These are phyloP conservation scores for Anthopleura xanthogrammica DNA, from an alignment of 92 coral and sea anemone species.

Conservation along the genomic window DNA sequence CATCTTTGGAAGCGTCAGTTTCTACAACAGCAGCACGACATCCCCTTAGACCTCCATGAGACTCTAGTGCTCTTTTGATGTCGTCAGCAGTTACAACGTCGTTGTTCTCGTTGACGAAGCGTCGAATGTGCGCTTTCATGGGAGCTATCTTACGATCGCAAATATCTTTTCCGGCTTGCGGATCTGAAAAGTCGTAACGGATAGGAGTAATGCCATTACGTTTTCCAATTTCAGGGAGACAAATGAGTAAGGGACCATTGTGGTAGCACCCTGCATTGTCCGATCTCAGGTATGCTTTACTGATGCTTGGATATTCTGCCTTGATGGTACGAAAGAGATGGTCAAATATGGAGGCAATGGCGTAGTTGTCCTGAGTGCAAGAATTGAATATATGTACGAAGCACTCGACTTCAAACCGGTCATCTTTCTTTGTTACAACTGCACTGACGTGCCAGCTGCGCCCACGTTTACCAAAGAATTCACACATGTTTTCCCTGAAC, in stretches of 20 bases:
- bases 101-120: background rate
- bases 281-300: conserved; percentile 25
- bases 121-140: background rate
- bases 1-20: background rate
- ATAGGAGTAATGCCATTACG: conserved; percentile 17
- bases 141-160: background rate
- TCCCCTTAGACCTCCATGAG: background rate
- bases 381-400: conserved; percentile 41
- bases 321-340: conserved; percentile 41
- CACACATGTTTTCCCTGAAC: conserved; percentile 41
- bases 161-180: background rate
- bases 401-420: conserved; percentile 31
- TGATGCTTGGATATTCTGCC: conserved; percentile 32
- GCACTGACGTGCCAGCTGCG: conserved; percentile 58
- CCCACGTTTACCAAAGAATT: conserved; percentile 44
- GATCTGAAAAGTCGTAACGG: too few relatives aligned
- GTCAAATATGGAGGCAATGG: conserved; percentile 30
- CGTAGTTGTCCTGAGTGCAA: conserved; percentile 3
- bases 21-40: background rate
- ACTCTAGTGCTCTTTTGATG: background rate
- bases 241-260: conserved; percentile 24
- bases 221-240: conserved; percentile 19
- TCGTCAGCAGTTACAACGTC: background rate
- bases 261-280: conserved; percentile 49
- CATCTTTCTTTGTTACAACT: conserved; percentile 36